Evolutionary conservation across 23 tunicate species (phyloP).

Genomic region (Diplosoma virens): DNA sequence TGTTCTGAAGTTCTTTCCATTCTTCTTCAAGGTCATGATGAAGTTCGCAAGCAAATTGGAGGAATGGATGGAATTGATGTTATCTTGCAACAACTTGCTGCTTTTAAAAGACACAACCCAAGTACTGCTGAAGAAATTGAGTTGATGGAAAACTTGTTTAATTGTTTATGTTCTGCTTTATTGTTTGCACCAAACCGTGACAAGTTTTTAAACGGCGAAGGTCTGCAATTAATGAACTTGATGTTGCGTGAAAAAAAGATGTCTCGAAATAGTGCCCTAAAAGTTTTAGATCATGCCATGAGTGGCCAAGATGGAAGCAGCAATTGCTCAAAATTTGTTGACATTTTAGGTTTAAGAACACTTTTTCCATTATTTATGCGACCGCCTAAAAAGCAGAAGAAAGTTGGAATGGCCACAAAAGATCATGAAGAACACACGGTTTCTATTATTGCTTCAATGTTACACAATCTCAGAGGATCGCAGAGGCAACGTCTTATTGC

Average conservation of each 20-base stretch:
- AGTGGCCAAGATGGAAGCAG: conserved; percentile 79
- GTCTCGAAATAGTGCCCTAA: conserved; percentile 88
- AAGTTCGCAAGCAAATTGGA: conserved; percentile 60
- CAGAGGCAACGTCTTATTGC: conserved; percentile 67
- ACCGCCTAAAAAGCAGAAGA: conserved; percentile 91
- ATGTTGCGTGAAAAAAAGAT: conserved; percentile 97
- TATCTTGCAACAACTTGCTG: conserved; percentile 81
- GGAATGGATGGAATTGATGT: conserved; percentile 90
- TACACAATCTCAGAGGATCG: conserved; percentile 81
- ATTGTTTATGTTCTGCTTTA: conserved; percentile 75
- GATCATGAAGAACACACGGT: conserved; percentile 88
- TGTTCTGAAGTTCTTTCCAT: conserved; percentile 85
- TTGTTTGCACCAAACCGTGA: conserved; percentile 54
- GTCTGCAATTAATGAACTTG: conserved; percentile 92
- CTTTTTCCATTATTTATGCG: conserved; percentile 92
- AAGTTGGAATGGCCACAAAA: conserved; percentile 69
- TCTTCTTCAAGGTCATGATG: conserved; percentile 75
- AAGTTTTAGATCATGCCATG: conserved; percentile 93
- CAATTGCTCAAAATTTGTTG: conserved; percentile 90
- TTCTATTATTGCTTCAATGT: conserved; percentile 78
- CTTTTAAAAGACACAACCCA: conserved; percentile 87
- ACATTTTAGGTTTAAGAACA: conserved; percentile 85
- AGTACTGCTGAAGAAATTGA: conserved; percentile 80
- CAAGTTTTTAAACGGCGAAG: conserved; percentile 92
- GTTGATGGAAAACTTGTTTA: conserved; percentile 93